Base-by-base conservation (phyloP, 2,797 vertebrate species). In the Aulostomus chinensis region DNA sequence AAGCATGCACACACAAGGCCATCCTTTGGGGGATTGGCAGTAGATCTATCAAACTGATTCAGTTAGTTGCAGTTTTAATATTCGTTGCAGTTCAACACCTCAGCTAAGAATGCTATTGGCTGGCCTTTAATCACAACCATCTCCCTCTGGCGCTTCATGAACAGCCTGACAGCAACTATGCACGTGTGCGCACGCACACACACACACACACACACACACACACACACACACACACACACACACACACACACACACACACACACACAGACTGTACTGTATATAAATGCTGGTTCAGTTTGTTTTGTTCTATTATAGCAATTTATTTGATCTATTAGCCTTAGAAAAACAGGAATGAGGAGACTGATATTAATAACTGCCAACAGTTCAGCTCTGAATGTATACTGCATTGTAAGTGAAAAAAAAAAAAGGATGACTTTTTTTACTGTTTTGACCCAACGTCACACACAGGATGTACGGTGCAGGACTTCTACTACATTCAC, bases 1-100 rank as follows among this genome's bases (percentile, higher is more conserved):
- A 9, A 32, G 15, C 21, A 14, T 25, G 4, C 22, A 24, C 8
- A 24, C 50, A 32, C 70, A 54, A 54, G 66, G 62, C 47, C 59
- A 40, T 52, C 68, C 63, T 72, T 63, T 79, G 39, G 43, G 48
- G 73, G 55, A 68, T 52, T 70, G 69, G 77, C 79, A 67, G 60
- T 20, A 51, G 61, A 76, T 80, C 67, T 76, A 53, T 76, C 66
- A 72, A 61, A 49, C 32, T 50, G 65, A 58, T 55, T 58, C 32
- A 43, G 58, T 74, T 68, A 76, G 75, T 57, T 10, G 38, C 31
- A 40, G 63, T 58, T 55, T 75, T 82, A 53, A 72, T 72, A 81
- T 80, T 72, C 57, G 6, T 11, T 58, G 66, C 57, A 46, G 39
- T 74, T 70, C 55, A 68, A 58, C 64, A 63, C 63, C 50, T 72